These are phyloP conservation scores for Achroia grisella DNA, from an alignment of 1,140 invertebrate genomes.

Conservation along the genomic window DNA sequence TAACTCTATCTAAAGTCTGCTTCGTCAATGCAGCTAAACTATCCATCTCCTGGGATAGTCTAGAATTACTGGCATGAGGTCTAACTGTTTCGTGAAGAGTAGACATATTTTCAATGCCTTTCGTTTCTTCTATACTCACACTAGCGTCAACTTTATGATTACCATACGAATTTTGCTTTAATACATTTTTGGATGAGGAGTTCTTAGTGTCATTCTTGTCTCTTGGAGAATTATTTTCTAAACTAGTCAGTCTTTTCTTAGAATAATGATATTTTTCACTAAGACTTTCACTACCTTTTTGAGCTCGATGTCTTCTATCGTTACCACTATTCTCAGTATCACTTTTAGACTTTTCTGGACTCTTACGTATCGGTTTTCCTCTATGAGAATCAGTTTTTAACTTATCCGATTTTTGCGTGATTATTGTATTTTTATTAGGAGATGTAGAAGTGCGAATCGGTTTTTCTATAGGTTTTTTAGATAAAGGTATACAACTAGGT, in stretches of 20 bases:
- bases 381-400: conserved; percentile 41
- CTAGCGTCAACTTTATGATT: conserved; percentile 30
- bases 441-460: conserved; percentile 38
- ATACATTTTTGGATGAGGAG: conserved; percentile 43
- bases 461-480: conserved; percentile 51
- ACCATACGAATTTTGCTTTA: conserved; percentile 37
- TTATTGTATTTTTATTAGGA: conserved; percentile 46
- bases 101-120: conserved; percentile 46
- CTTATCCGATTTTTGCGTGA: conserved; percentile 36
- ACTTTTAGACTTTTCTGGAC: conserved; percentile 58
- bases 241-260: conserved; percentile 73
- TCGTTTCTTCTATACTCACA: conserved; percentile 29
- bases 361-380: conserved; percentile 37
- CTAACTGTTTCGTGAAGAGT: conserved; percentile 61
- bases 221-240: conserved; percentile 65
- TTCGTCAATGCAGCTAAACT: conserved; percentile 78
- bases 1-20: conserved; percentile 79
- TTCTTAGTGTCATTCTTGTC: conserved; percentile 47
- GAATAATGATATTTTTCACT: conserved; percentile 69
- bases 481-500: conserved; percentile 61
- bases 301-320: conserved; percentile 60
- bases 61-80: conserved; percentile 51
- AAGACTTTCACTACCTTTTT: conserved; percentile 63
- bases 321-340: conserved; percentile 54
- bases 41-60: conserved; percentile 77